Base-by-base conservation (phyloP, 2,888 invertebrate species). In the Nemapogon koenigi region DNA sequence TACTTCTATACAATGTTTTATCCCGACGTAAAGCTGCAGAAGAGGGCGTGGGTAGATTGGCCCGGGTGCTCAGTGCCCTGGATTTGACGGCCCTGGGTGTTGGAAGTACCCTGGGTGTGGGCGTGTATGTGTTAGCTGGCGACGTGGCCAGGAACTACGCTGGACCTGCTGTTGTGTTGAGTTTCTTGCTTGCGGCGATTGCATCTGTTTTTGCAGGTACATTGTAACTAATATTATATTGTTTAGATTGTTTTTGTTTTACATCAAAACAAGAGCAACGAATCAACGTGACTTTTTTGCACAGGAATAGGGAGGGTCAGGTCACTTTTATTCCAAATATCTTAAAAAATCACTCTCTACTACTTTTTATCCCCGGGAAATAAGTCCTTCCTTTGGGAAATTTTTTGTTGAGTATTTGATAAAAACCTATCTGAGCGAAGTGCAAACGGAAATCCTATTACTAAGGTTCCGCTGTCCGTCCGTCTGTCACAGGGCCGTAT, bases 161-260 rank as follows among this genome's bases (percentile, higher is more conserved):
- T 0, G 95, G 95, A 0, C 95, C 96, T 0, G 91, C 92, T 0
- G 91, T 95, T 0, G 83, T 91, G 17, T 60, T 96, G 14, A 92
- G 92, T 2, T 95, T 95, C 55, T 71, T 94, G n/a, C 82, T 95
- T 37, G 95, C 94, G 0, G 95, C 94, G 0, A 65, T 95, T 4
- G 94, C 94, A n/a, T 93, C 94, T 10, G 83, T 93, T 36, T 88
- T 94, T 59, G 93, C 94, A 52, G 94, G 91, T 90, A 55, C 63
- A 66, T 54, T 6, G 19, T 16, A n/a, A 31, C 26, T 8, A 22
- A 7, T 29, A 29, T 6, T 29, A 10, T n/a, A 11, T 29, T 29
- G n/a, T 27, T 22, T n/a, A 4, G 10, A 22, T 22, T 22, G 10
- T 22, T 10, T 7, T 7, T 6, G n/a, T n/a, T n/a, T n/a, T n/a